Conservation (phyloP, 2,888 invertebrate genomes). For the Leucozona laternaria region DNA sequence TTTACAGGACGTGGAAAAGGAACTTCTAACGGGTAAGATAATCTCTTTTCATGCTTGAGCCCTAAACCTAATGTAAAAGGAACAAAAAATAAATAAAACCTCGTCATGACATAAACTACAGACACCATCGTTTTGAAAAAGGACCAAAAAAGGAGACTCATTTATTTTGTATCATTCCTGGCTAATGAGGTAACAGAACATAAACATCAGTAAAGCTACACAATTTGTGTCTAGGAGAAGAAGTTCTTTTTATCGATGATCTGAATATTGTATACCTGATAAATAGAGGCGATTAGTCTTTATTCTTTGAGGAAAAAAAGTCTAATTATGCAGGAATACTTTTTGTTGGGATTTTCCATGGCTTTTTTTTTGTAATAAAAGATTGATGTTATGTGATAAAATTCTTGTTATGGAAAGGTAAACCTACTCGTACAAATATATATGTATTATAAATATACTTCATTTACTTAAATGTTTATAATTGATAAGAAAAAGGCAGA, state of each 20-base stretch:
- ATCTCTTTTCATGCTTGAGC: constrained; percentile 27
- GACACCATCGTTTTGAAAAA: background rate
- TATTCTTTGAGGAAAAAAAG: background rate
- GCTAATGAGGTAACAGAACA: constrained; percentile 71
- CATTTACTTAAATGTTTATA: too few species aligned
- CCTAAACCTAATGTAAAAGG: background rate
- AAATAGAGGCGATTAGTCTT: constrained; percentile 56
- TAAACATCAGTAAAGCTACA: constrained; percentile 41
- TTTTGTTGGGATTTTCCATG: background rate
- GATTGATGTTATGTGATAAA: background rate
- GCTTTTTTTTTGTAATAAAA: background rate
- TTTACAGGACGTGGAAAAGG: background rate
- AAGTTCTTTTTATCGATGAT: constrained; percentile 45
- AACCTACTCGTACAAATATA: background rate
- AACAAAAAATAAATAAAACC: background rate
- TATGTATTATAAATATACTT: too few species aligned
- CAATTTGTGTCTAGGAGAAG: background rate
- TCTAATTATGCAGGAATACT: background rate
- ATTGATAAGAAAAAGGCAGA: too few species aligned
- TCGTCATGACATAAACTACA: constrained; percentile 13
- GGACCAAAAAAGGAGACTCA: constrained; percentile 26
- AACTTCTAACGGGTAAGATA: constrained; percentile 38
- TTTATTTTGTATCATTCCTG: constrained; percentile 63
- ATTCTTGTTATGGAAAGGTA: background rate
- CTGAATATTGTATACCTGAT: constrained; percentile 51